phyloP scores from a whole-genome alignment of 1,140 invertebrate genomes.

The Ceratitis capitata region DNA sequence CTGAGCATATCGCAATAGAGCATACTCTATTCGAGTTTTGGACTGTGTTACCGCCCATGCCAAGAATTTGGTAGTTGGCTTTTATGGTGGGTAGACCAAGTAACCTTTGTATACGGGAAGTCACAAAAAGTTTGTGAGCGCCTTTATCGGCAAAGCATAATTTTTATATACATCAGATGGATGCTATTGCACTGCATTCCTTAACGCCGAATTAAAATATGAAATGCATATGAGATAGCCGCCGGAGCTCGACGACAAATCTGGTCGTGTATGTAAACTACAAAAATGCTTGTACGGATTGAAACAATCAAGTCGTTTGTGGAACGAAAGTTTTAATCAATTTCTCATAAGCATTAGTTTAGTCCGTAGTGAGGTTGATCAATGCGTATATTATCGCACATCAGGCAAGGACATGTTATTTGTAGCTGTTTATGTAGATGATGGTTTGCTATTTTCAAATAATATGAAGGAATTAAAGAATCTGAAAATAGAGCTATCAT shows the following conservation, averaged over 20 bases:
- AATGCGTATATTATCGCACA: constrained; percentile 51
- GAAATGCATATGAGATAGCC: constrained; percentile 35
- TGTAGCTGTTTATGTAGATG: not conserved
- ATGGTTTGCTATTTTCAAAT: not conserved
- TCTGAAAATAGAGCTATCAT: no score
- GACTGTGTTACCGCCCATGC: no score
- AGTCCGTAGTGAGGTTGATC: constrained; percentile 45
- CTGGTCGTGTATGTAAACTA: not conserved
- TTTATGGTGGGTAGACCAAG: no score
- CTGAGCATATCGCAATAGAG: no score
- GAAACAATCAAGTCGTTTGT: constrained; percentile 45
- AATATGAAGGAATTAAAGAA: not conserved
- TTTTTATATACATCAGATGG: constrained; percentile 12
- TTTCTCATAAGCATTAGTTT: constrained; percentile 41
- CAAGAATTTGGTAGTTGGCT: no score
- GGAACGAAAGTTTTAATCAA: constrained; percentile 54
- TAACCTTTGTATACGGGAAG: no score
- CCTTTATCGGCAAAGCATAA: constrained; percentile 34
- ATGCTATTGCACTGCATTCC: constrained; percentile 22
- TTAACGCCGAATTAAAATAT: constrained; percentile 21
- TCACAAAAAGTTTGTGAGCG: no score
- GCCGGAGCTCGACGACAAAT: not conserved
- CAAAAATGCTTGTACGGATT: constrained; percentile 32
- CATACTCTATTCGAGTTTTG: no score
- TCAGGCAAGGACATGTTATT: not conserved